Conservation (phyloP, 2,797 vertebrate species). For the Tauraco hartlaubi region DNA sequence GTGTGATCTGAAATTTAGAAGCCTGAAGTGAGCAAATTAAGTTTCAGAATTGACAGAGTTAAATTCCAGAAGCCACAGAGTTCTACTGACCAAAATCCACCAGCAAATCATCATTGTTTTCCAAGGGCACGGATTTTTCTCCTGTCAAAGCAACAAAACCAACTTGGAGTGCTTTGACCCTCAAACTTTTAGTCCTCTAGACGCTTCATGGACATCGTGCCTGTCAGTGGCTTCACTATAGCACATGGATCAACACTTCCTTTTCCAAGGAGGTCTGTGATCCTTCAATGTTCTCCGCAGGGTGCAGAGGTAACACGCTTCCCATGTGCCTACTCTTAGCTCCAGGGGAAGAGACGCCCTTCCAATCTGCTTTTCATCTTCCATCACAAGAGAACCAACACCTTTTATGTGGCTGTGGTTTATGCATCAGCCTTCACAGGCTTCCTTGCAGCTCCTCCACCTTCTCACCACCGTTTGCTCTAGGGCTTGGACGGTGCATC, state of each 20-base stretch:
- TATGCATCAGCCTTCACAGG: background rate
- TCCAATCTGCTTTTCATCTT: background rate
- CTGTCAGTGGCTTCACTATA: background rate
- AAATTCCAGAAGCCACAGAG: background rate
- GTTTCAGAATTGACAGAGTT: background rate
- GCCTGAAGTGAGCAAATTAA: background rate
- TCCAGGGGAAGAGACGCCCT: fast-evolving
- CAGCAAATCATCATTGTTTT: background rate
- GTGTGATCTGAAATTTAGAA: background rate
- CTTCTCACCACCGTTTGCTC: fast-evolving
- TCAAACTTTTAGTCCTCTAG: background rate
- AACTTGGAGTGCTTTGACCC: background rate
- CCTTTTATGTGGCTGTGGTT: background rate
- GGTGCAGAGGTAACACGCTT: background rate
- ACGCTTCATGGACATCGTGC: background rate
- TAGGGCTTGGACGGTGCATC: background rate
- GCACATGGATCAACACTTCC: background rate
- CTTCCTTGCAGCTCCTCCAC: background rate
- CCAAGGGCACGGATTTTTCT: background rate
- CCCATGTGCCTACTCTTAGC: background rate
- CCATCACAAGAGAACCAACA: background rate
- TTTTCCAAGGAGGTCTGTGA: background rate
- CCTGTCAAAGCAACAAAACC: background rate
- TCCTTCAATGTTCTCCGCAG: background rate
- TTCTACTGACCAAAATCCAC: background rate